Evolutionary conservation across 2,797 vertebrate genomes (phyloP), one percentile per base, ranked within the genome.

Genomic region (Coranthus polyacanthus): DNA sequence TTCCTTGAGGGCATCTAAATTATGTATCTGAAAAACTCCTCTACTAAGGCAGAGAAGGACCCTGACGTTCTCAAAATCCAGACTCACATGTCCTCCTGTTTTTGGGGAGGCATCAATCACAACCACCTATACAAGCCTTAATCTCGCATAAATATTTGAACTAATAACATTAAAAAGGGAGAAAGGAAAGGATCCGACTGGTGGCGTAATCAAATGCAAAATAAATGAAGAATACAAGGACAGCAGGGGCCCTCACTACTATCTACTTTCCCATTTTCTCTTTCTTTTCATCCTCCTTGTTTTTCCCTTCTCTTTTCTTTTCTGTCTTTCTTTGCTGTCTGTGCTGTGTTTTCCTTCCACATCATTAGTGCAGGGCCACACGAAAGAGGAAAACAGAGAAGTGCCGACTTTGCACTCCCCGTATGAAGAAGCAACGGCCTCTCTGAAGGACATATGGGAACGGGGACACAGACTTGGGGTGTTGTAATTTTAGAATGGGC

Each of bases 1-100:
- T 99, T 97, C 97, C 98, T 98, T 96, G 95, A 97, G 97, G 98
- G 98, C 96, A 97, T 98, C 96, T 99, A 98, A 99, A 99, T 99
- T 98, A 99, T 99, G 98, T 97, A 99, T 99, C 97, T 98, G 95
- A 98, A 98, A 98, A 99, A 97, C 95, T 98, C 97, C 96, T 96
- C 94, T 94, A 94, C 95, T 92, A 95, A 95, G 95, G 95, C 96
- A 95, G 94, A 93, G 94, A 95, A 96, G 95, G 96, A 97, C 96
- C 95, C 94, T 93, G 94, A 94, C 94, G 94, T 96, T 95, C 95
- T 95, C 95, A 95, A 98, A 97, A 97, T 95, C 96, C 96, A 96
- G 96, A 95, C 93, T 91, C 91, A 92, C 94, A 95, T 90, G 97
- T 99, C 98, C 95, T 94, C 94, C 95, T 96, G 95, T 99, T 98